Evolutionary conservation across 1,140 invertebrate species (phyloP).

Genomic region (Drosophila kanapiae): DNA sequence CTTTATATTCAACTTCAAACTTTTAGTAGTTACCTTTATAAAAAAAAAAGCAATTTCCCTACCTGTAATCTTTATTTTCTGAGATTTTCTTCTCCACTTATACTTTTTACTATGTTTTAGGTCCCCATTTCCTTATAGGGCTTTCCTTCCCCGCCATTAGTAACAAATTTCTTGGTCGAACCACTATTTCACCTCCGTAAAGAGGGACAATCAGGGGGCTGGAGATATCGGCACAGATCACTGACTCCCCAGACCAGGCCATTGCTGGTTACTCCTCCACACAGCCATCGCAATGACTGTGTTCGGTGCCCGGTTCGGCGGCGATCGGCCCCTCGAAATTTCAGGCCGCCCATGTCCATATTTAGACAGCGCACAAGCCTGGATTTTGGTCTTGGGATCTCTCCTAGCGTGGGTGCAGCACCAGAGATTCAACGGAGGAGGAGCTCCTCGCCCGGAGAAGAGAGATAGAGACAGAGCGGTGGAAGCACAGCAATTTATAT

Average conservation of each 20-base stretch:
- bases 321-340: slow-evolving; percentile 38
- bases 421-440: slow-evolving; percentile 4
- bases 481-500: slow-evolving; percentile 56
- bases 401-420: slow-evolving; percentile 72
- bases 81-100: slow-evolving; percentile 10
- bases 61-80: background rate
- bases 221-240: slow-evolving; percentile 37
- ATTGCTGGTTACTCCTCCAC: slow-evolving; percentile 47
- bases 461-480: slow-evolving; percentile 3
- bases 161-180: slow-evolving; percentile 31
- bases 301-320: slow-evolving; percentile 13
- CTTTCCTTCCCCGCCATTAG: slow-evolving; percentile 13
- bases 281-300: slow-evolving; percentile 35
- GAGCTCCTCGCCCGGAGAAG: slow-evolving; percentile 15
- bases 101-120: slow-evolving; percentile 1
- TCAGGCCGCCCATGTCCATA: slow-evolving; percentile 68
- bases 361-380: slow-evolving; percentile 52
- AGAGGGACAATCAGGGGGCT: slow-evolving; percentile 27
- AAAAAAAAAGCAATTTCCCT: background rate
- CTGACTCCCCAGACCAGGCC: slow-evolving; percentile 15
- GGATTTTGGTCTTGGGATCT: slow-evolving; percentile 36
- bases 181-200: slow-evolving; percentile 33
- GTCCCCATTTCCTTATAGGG: slow-evolving; percentile 3
- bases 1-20: background rate
- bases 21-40: background rate